These are phyloP conservation scores for Lycocorax pyrrhopterus DNA, from an alignment of 2,113 vertebrate genomes.

Conservation along the genomic window DNA sequence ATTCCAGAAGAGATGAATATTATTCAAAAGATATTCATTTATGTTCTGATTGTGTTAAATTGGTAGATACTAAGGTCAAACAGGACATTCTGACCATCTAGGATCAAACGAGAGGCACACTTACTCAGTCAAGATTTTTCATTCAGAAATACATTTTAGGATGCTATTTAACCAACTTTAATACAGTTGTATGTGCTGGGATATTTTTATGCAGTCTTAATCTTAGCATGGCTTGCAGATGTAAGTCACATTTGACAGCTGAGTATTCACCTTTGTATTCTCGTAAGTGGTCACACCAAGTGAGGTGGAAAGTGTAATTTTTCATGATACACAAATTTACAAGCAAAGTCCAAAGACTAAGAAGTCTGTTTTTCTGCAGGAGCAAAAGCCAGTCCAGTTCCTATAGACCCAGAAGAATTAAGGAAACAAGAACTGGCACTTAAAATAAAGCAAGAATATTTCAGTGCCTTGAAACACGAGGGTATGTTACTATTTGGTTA, in stretches of 20 bases:
- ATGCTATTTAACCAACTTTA: neutral
- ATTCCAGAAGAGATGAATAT: neutral
- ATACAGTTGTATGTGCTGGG: neutral
- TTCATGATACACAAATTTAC: neutral
- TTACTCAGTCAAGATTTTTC: neutral
- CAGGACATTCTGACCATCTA: neutral
- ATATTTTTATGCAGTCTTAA: neutral
- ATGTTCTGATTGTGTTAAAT: neutral
- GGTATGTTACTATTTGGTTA: slow-evolving; percentile 68
- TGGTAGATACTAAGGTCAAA: neutral
- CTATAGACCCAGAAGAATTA: slow-evolving; percentile 49
- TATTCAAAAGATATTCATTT: neutral
- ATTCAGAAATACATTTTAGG: neutral
- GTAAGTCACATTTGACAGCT: neutral
- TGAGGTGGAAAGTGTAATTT: neutral
- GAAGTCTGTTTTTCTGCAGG: slow-evolving; percentile 38
- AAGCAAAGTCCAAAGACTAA: neutral
- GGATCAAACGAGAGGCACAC: neutral
- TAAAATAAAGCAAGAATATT: slow-evolving; percentile 79
- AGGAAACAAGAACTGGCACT: slow-evolving; percentile 56
- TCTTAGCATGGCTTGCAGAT: neutral
- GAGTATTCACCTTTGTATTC: neutral
- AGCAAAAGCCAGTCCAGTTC: neutral
- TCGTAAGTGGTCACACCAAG: neutral
- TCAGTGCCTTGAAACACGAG: slow-evolving; percentile 77